Conservation (phyloP, 1,140 invertebrate genomes). For the Radopholus similis region DNA sequence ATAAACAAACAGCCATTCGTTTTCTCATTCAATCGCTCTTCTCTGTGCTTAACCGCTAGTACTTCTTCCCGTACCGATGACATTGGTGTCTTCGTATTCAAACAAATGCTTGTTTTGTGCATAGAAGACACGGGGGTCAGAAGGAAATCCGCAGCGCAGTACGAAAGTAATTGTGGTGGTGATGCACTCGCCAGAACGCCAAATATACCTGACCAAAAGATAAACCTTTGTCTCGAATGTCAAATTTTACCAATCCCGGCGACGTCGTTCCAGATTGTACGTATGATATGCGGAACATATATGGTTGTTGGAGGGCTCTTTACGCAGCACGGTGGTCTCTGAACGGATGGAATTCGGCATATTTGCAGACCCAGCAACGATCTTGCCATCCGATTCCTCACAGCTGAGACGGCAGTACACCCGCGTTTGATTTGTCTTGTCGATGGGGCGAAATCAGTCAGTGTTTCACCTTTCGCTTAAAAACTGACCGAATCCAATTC, state of each 20-base stretch:
- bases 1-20: too few species aligned
- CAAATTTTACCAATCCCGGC: conserved; percentile 44
- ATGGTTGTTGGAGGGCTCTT: conserved; percentile 37
- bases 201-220: conserved; percentile 51
- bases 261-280: conserved; percentile 49
- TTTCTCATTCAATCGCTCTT: neutral
- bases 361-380: too few species aligned
- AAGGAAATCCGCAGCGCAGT: conserved; percentile 54
- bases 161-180: conserved; percentile 48
- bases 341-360: conserved; percentile 36
- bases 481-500: conserved; percentile 35
- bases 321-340: conserved; percentile 29
- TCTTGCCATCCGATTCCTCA: conserved; percentile 55
- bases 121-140: conserved; percentile 51
- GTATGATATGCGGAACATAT: conserved; percentile 42
- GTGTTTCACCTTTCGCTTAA: neutral
- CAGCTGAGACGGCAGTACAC: conserved; percentile 53
- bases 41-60: neutral
- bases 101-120: conserved; percentile 50
- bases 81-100: conserved; percentile 50
- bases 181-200: conserved; percentile 46
- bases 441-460: neutral
- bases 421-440: conserved; percentile 44
- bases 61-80: neutral
- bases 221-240: neutral